Conservation (phyloP, 2,113 vertebrate species). For the Entosphenus tridentatus region DNA sequence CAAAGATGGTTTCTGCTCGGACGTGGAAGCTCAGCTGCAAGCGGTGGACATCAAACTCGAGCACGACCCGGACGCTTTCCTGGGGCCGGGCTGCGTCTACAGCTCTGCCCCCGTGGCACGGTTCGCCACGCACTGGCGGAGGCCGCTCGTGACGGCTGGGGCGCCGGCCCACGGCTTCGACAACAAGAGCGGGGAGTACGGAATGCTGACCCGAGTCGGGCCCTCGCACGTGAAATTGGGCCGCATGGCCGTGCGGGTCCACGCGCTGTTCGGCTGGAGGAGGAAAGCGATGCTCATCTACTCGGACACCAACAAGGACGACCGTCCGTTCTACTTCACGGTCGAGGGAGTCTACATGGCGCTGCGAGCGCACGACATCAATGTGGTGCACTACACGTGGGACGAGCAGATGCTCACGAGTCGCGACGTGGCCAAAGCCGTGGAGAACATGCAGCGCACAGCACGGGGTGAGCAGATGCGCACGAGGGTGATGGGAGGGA, state of each 20-base stretch:
- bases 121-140: slow-evolving; percentile 50
- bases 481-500: no score
- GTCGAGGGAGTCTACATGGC: slow-evolving; percentile 47
- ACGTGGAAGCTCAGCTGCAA: slow-evolving; percentile 40
- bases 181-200: slow-evolving; percentile 20
- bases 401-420: slow-evolving; percentile 20
- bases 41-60: slow-evolving; percentile 51
- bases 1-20: slow-evolving; percentile 37
- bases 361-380: slow-evolving; percentile 34
- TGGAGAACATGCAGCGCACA: slow-evolving; percentile 28
- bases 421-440: slow-evolving; percentile 28
- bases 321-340: slow-evolving; percentile 49
- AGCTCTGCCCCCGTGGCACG: slow-evolving; percentile 44
- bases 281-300: slow-evolving; percentile 40
- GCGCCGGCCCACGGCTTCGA: slow-evolving; percentile 49
- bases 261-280: slow-evolving; percentile 45
- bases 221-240: slow-evolving; percentile 65
- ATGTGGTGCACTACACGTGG: slow-evolving; percentile 28
- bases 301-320: slow-evolving; percentile 30
- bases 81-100: slow-evolving; percentile 68
- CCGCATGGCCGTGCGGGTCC: slow-evolving; percentile 33
- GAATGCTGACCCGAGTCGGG: slow-evolving; percentile 45
- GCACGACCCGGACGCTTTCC: slow-evolving; percentile 37
- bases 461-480: slow-evolving; percentile 29
- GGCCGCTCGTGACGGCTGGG: slow-evolving; percentile 56